These are phyloP conservation scores for Pseudolycoriella hygida DNA, from an alignment of 2,888 invertebrate genomes.

Conservation along the genomic window DNA sequence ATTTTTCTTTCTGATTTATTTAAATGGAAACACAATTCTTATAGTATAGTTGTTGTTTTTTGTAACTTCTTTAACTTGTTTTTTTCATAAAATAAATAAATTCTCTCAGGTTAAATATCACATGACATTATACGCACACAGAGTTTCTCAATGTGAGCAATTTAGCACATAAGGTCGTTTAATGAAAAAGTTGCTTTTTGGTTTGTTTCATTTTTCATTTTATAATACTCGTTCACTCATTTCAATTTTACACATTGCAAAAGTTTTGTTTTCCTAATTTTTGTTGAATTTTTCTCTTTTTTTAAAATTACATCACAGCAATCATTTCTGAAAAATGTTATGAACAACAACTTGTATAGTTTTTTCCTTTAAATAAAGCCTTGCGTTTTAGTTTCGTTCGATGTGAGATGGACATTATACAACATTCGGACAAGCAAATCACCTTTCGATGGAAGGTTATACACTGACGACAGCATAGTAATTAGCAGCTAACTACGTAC, in stretches of 20 bases:
- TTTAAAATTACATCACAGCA: conserved; percentile 1
- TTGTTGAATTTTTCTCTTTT: not conserved
- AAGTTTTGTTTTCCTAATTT: too few relatives aligned
- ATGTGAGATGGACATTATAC: too few relatives aligned
- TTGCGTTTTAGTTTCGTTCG: too few relatives aligned
- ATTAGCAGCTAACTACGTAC: too few relatives aligned
- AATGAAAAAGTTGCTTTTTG: not conserved
- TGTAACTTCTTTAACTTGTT: not conserved
- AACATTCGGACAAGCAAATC: too few relatives aligned
- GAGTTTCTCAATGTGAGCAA: not conserved
- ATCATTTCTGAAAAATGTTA: not conserved
- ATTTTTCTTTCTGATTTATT: conserved; percentile 2
- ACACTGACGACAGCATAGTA: too few relatives aligned
- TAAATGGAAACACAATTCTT: not conserved
- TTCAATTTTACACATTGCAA: too few relatives aligned
- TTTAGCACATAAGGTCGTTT: conserved; percentile 1
- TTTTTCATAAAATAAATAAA: not conserved
- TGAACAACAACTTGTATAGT: too few relatives aligned
- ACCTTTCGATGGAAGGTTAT: too few relatives aligned
- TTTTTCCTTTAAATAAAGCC: too few relatives aligned
- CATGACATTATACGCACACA: not conserved
- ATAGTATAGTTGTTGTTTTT: too few relatives aligned
- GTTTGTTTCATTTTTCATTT: not conserved
- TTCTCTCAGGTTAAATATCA: not conserved
- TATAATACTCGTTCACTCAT: not conserved